Evolutionary conservation across 2,888 invertebrate genomes (phyloP).

Genomic region (Aphodius granarius): DNA sequence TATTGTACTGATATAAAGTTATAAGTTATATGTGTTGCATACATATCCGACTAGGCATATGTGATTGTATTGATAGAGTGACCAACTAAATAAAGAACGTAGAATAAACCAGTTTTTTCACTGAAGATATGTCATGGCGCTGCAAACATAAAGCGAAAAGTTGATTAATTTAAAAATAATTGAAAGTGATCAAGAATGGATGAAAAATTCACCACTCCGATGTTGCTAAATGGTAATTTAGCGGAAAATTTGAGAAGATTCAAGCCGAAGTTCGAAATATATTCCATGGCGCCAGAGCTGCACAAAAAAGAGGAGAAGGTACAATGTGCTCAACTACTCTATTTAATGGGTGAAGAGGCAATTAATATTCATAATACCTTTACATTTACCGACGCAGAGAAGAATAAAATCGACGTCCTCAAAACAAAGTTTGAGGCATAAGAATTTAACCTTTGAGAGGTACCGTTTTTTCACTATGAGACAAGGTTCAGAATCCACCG

Average conservation of each 20-base stretch:
- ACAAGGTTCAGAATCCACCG: conserved; percentile 5
- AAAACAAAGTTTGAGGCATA: conserved; percentile 14
- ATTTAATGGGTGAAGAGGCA: conserved; percentile 31
- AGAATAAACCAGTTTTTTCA: no score
- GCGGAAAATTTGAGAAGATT: conserved; percentile 29
- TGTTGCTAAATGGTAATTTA: background rate
- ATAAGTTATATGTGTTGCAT: no score
- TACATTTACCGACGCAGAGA: conserved; percentile 11
- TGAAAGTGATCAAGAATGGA: background rate
- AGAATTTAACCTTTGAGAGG: conserved; percentile 16
- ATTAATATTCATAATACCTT: conserved; percentile 30
- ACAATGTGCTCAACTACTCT: conserved; percentile 29
- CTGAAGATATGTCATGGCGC: no score
- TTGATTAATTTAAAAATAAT: background rate
- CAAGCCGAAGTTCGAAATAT: conserved; percentile 30
- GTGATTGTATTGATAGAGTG: no score
- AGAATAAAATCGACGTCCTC: conserved; percentile 11
- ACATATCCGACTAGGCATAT: no score
- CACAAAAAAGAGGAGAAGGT: conserved; percentile 25
- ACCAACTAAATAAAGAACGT: no score
- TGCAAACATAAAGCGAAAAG: background rate
- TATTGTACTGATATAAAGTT: no score
- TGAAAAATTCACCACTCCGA: background rate
- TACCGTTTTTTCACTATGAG: conserved; percentile 9
- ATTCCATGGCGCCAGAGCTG: conserved; percentile 26